Percentiles rank a stretch among this genome's conserved stretches.
phyloP scores from a whole-genome alignment of 2,113 vertebrate species.

The Antennarius striatus region DNA sequence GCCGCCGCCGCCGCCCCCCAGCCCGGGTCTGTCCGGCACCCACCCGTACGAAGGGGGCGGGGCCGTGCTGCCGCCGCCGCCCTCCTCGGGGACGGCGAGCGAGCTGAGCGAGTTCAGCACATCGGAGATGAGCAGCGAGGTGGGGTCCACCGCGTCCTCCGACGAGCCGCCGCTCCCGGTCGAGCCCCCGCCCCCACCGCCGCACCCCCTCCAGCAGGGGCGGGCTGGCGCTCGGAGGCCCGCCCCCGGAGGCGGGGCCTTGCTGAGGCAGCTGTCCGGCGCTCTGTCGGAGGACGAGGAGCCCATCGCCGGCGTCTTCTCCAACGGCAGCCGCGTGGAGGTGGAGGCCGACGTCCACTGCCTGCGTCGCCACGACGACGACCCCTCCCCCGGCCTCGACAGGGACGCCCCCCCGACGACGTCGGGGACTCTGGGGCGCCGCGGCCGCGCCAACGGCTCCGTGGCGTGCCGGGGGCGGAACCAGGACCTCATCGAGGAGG shows the following conservation, averaged over 20 bases:
- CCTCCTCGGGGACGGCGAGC: constrained; percentile 85
- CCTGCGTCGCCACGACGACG: constrained; percentile 50
- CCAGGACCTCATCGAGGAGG: constrained; percentile 95
- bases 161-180: constrained; percentile 86
- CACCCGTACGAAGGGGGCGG: constrained; percentile 56
- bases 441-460: constrained; percentile 88
- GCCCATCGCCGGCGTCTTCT: constrained; percentile 95
- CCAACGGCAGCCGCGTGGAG: constrained; percentile 93
- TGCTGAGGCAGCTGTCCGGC: constrained; percentile 95
- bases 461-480: constrained; percentile 89
- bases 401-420: constrained; percentile 70
- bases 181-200: constrained; percentile 78
- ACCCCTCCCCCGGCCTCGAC: constrained; percentile 84
- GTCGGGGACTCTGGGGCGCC: constrained; percentile 84
- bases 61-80: constrained; percentile 72
- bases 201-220: constrained; percentile 66
- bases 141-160: constrained; percentile 94
- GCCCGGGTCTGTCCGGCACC: constrained; percentile 79
- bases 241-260: constrained; percentile 73
- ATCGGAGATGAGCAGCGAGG: constrained; percentile 98
- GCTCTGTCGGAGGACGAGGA: constrained; percentile 96
- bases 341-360: constrained; percentile 96
- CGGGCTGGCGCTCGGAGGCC: constrained; percentile 56
- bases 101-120: constrained; percentile 90
- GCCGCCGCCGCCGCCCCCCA: constrained; percentile 79